Conservation (phyloP, 1,140 invertebrate species). For the Marisa cornuarietis region DNA sequence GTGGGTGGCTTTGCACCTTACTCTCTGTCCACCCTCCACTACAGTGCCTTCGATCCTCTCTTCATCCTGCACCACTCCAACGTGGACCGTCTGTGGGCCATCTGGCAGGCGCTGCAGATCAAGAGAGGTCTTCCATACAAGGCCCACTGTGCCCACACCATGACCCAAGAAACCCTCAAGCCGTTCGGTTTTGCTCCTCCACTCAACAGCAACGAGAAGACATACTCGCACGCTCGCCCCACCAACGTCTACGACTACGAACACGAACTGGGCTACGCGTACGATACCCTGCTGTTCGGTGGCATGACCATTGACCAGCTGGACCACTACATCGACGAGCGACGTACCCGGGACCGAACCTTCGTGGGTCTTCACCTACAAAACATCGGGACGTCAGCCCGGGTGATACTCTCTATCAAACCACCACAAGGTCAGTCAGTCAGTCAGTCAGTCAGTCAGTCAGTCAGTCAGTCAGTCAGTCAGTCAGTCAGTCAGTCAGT, state of each 20-base stretch:
- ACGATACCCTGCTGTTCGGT: conserved; percentile 30
- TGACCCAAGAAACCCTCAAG: conserved; percentile 20
- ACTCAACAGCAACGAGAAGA: conserved; percentile 33
- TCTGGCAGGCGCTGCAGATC: conserved; percentile 37
- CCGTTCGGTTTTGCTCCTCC: conserved; percentile 30
- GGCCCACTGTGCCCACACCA: conserved; percentile 33
- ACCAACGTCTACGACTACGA: conserved; percentile 36
- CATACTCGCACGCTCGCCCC: conserved; percentile 23
- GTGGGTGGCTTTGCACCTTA: conserved; percentile 28
- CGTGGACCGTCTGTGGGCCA: conserved; percentile 36
- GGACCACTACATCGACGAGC: conserved; percentile 21
- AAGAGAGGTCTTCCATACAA: conserved; percentile 29
- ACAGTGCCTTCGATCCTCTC: conserved; percentile 36
- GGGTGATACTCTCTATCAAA: conserved; percentile 9
- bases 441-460: no score
- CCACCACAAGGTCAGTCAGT: background rate
- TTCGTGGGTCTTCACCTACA: conserved; percentile 26
- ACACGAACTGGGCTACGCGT: conserved; percentile 26
- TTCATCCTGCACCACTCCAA: conserved; percentile 34
- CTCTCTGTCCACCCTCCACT: conserved; percentile 32
- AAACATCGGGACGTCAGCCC: conserved; percentile 24
- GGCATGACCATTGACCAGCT: conserved; percentile 30
- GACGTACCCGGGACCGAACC: conserved; percentile 12
- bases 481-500: no score
- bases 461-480: no score